phyloP scores from a whole-genome alignment of 35 echinoderm and acorn worm species.

The Nesometra sesokonis region DNA sequence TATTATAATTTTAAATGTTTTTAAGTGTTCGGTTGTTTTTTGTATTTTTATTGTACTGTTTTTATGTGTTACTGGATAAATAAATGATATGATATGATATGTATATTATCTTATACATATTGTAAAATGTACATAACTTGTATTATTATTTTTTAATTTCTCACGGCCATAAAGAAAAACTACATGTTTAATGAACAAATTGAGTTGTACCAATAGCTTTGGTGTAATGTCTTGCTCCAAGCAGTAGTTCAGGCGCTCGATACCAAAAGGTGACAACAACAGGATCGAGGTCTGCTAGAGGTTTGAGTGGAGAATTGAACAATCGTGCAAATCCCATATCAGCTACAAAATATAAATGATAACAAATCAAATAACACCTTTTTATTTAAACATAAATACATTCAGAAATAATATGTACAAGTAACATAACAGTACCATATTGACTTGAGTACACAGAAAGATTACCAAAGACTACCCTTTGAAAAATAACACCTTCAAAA shows the following conservation, averaged over 20 bases:
- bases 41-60: too few species aligned
- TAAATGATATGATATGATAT: too few species aligned
- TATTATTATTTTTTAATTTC: too few species aligned
- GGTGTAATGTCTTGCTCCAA: slow-evolving; percentile 89
- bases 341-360: slow-evolving; percentile 72
- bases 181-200: not conserved
- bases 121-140: too few species aligned
- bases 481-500: too few species aligned
- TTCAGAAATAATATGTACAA: not conserved
- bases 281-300: slow-evolving; percentile 77
- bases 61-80: too few species aligned
- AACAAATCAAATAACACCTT: too few species aligned
- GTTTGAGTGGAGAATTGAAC: slow-evolving; percentile 85
- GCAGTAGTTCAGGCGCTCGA: slow-evolving; percentile 66
- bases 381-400: not conserved
- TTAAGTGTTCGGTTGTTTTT: too few species aligned
- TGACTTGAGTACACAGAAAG: not conserved
- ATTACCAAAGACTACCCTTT: not conserved
- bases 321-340: slow-evolving; percentile 95
- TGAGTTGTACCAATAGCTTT: slow-evolving; percentile 97
- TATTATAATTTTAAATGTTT: too few species aligned
- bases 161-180: too few species aligned
- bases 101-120: too few species aligned
- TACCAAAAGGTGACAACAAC: slow-evolving; percentile 98
- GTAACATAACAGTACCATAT: not conserved